Conservation (phyloP, 2,113 vertebrate species). For the cattle (Bos taurus) region DNA sequence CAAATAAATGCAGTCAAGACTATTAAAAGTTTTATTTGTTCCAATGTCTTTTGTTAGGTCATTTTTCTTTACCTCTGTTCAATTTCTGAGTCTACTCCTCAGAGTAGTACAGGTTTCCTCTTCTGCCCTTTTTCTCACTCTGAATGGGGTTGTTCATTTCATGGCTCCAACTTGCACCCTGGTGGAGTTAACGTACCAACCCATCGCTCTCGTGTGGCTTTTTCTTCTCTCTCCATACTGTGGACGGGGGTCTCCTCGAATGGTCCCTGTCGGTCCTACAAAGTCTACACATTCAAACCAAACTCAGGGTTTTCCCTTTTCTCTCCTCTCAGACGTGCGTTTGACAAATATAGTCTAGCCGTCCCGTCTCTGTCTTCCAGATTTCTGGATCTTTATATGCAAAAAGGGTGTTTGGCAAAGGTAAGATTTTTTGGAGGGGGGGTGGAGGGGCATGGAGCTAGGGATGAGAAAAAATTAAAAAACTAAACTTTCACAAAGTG, state of each 20-base stretch:
- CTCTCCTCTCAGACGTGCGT: neutral
- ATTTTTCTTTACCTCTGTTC: neutral
- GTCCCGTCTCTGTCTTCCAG: neutral
- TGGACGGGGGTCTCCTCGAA: neutral
- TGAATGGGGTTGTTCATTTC: neutral
- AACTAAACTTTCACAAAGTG: neutral
- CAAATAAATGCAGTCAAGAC: neutral
- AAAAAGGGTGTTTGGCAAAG: neutral
- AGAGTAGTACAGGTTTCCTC: neutral
- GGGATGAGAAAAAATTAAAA: neutral
- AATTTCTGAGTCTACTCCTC: neutral
- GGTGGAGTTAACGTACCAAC: neutral
- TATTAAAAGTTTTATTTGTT: neutral
- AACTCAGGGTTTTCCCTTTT: neutral
- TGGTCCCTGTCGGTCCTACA: neutral
- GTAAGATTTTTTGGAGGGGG: neutral
- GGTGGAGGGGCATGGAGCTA: neutral
- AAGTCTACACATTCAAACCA: no score
- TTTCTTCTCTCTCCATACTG: neutral
- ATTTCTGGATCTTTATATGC: neutral
- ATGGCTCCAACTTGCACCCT: neutral
- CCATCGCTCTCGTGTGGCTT: accelerated
- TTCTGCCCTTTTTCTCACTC: neutral
- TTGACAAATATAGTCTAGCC: accelerated
- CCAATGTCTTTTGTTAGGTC: accelerated